These are phyloP conservation scores for Salminus brasiliensis DNA, from an alignment of 2,113 vertebrate species.

Conservation along the genomic window DNA sequence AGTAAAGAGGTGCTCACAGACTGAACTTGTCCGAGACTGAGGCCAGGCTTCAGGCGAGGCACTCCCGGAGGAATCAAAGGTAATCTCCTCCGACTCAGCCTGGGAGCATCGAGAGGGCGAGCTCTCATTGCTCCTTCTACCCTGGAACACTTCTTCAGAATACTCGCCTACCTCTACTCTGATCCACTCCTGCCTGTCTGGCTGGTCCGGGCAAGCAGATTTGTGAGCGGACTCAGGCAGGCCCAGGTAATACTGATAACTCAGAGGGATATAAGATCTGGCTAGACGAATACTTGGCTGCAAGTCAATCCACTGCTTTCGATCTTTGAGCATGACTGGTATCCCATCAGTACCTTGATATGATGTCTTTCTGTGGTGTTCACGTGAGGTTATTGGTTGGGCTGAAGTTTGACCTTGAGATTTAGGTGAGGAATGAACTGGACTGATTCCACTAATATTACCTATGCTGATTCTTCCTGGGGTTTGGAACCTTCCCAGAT, in stretches of 20 bases:
- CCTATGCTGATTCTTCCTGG: constrained; percentile 7
- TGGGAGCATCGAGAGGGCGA: constrained; percentile 32
- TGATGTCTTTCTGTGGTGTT: constrained; percentile 24
- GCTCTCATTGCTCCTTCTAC: constrained; percentile 27
- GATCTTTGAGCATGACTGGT: constrained; percentile 14
- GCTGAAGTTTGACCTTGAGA: neutral
- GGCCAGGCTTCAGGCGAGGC: constrained; percentile 45
- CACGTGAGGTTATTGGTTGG: constrained; percentile 36
- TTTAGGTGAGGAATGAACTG: neutral
- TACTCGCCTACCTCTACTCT: neutral
- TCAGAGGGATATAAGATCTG: constrained; percentile 61
- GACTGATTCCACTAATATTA: constrained; percentile 4
- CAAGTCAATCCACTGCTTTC: constrained; percentile 30
- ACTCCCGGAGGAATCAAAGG: constrained; percentile 47
- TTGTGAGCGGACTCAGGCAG: constrained; percentile 48
- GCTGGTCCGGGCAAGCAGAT: constrained; percentile 35
- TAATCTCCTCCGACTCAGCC: constrained; percentile 49
- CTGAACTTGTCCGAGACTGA: constrained; percentile 60
- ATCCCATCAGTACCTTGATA: neutral
- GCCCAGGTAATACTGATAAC: constrained; percentile 34
- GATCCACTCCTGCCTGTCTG: neutral
- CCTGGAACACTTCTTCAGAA: constrained; percentile 30
- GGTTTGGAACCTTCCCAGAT: neutral
- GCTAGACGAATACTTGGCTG: constrained; percentile 36
- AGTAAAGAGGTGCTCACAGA: constrained; percentile 62